Conservation (phyloP, 2,113 vertebrate genomes). For the Amphilophus citrinellus region DNA sequence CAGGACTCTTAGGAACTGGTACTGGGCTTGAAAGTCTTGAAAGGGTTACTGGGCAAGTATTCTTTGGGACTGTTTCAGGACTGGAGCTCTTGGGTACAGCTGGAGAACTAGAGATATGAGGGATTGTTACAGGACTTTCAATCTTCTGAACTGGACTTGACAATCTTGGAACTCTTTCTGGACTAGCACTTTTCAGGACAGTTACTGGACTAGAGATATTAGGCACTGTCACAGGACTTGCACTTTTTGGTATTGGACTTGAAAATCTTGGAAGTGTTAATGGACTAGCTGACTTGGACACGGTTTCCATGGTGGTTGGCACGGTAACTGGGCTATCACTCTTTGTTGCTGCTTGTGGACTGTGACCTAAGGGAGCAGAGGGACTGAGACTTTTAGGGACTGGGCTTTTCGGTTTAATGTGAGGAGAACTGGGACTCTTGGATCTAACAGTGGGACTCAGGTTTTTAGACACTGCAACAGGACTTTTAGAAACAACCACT, state of each 20-base stretch:
- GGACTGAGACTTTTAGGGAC: slow-evolving; percentile 39
- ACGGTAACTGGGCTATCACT: slow-evolving; percentile 13
- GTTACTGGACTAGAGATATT: slow-evolving; percentile 14
- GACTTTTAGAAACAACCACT: slow-evolving; percentile 48
- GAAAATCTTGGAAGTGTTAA: slow-evolving; percentile 45
- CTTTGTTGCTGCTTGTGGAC: slow-evolving; percentile 8
- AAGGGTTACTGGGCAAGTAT: slow-evolving; percentile 2
- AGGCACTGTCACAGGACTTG: slow-evolving; percentile 49
- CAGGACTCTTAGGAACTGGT: slow-evolving; percentile 47
- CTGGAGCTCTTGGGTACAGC: slow-evolving; percentile 19
- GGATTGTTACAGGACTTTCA: slow-evolving; percentile 52
- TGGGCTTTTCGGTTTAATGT: slow-evolving; percentile 13
- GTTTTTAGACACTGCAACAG: slow-evolving; percentile 32
- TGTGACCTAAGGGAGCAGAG: slow-evolving; percentile 2
- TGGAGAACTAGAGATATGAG: slow-evolving; percentile 18
- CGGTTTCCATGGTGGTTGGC: background rate
- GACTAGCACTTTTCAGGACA: slow-evolving; percentile 4
- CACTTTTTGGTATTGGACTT: slow-evolving; percentile 50
- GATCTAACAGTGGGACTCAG: slow-evolving; percentile 27
- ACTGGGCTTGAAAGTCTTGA: slow-evolving; percentile 54
- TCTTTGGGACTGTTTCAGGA: slow-evolving; percentile 35
- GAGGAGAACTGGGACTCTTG: slow-evolving; percentile 44
- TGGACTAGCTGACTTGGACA: slow-evolving; percentile 35
- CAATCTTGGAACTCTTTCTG: slow-evolving; percentile 47
- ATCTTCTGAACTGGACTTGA: slow-evolving; percentile 62